Evolutionary conservation across 2,888 invertebrate species (phyloP), one percentile per base, ranked within the genome.

Genomic region (Boloria selene): DNA sequence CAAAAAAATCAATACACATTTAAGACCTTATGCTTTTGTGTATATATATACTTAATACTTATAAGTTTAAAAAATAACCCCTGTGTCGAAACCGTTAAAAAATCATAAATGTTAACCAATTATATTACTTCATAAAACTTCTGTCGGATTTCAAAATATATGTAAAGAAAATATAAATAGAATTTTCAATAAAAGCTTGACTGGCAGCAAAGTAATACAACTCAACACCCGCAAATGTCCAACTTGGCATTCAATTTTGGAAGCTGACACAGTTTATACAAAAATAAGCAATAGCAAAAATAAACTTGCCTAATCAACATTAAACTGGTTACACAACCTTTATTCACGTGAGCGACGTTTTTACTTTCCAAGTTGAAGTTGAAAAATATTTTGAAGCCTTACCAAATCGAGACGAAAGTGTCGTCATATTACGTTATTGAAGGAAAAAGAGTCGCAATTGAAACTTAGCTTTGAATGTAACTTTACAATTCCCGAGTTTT

Each of bases 281-380:
- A 69, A 73, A 79, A 77, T 72, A 73, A 69, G 68, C 63, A 65
- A 72, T 68, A 64, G 64, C 62, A 72, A 72, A 80, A 80, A 74
- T 75, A 74, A 78, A 77, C 70, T 75, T 75, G 74, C 72, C 70
- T 70, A 77, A 82, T 76, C 70, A 74, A 75, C 75, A 75, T 70
- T 61, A 61, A 69, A 66, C 49, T 73, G 56, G 72, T 82, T 81
- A 76, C 75, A 72, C 74, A 79, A 83, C 0, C 5, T 54, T 26
- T 56, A 73, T 82, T 83, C 78, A 81, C 79, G 75, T 77, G 77
- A 83, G 79, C 67, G 67, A 64, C 65, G 67, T 67, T 76, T 80
- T 80, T 78, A 80, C 74, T 82, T 83, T 80, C 77, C 76, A 77
- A 65, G 74, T 75, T 73, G 67, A 75, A 78, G 74, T 72, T 70